A percentile compares a stretch with the other conserved stretches of the same genome.
Conservation (phyloP, 2,797 vertebrate genomes). For the Scleropages formosus region DNA sequence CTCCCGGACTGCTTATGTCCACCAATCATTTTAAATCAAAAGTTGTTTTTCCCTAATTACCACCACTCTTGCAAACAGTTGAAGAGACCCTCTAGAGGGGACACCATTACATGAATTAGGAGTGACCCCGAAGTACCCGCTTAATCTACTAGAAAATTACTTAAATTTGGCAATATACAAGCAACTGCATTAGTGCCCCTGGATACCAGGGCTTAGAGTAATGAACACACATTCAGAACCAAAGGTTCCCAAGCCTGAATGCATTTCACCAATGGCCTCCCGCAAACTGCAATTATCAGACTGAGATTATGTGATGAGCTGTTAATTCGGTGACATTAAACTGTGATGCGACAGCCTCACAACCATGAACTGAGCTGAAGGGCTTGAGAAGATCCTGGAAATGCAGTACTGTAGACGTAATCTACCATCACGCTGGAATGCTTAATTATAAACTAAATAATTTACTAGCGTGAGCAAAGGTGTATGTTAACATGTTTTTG, state of each 20-base stretch:
- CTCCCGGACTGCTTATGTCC: background rate
- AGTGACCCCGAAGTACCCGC: constrained; percentile 48
- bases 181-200: constrained; percentile 12
- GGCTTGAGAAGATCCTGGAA: constrained; percentile 28
- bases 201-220: background rate
- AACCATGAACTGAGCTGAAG: constrained; percentile 1
- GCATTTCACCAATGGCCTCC: constrained; percentile 18
- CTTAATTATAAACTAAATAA: background rate
- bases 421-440: background rate
- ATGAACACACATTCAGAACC: background rate
- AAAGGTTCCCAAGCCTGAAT: constrained; percentile 11
- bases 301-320: constrained; percentile 1
- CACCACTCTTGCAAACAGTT: background rate
- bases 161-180: constrained; percentile 9
- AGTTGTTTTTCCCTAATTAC: constrained; percentile 21
- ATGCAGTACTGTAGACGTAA: background rate
- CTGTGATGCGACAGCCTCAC: background rate
- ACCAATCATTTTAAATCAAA: constrained; percentile 15
- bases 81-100: constrained; percentile 46
- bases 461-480: too few relatives aligned
- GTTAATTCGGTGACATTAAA: constrained; percentile 20
- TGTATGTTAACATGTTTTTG: too few relatives aligned
- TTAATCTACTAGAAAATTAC: constrained; percentile 42
- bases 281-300: constrained; percentile 16
- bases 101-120: constrained; percentile 58